Evolutionary conservation across 2,888 invertebrate genomes (phyloP), one percentile per base, ranked within the genome.

Genomic region (Stictocephala bisonia): DNA sequence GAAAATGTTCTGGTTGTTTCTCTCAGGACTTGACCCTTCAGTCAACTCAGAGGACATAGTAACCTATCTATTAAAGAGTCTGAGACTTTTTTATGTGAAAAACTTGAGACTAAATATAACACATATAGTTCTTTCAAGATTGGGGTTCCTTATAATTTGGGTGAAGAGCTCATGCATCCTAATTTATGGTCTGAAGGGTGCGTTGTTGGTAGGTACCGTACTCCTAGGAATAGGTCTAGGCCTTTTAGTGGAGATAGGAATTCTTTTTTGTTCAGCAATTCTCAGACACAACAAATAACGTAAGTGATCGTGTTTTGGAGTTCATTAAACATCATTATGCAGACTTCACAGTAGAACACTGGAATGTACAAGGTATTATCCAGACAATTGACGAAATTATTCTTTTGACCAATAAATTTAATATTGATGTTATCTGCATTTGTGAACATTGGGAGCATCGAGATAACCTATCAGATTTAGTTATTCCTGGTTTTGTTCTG

Each of bases 111-210:
- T 22, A 6, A 24, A 4, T 51, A 51, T 51, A 22, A 51, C 24
- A 51, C 20, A 20, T 51, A 51, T 20, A 51, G 22, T 20, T 51
- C 51, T 51, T 51, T 51, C 13, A 51, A 51, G 20, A 20, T 51
- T 13, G 51, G 51, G 18, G 51, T 51, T 7, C 51, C 51, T 4
- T 3, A 18, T 6, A 24, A 18, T 4, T 22, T 51, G 51, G 51
- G 51, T 51, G 51, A 51, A 13, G 20, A 51, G 22, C 22, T 51
- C 3, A 18, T 51, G 51, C 51, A 51, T 13, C 51, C 51, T 4
- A 51, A 51, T 13, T 20, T 51, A 22, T 51, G 51, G 18, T 20
- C 13, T 4, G 51, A 51, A 22, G 51, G 51, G 18, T 51, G 51
- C 24, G 22, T 51, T 6, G 13, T 51, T 18, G 51, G 18, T 4